These are phyloP conservation scores for Gisinianus flammeolus DNA, from an alignment of 2,888 invertebrate species.

Conservation along the genomic window DNA sequence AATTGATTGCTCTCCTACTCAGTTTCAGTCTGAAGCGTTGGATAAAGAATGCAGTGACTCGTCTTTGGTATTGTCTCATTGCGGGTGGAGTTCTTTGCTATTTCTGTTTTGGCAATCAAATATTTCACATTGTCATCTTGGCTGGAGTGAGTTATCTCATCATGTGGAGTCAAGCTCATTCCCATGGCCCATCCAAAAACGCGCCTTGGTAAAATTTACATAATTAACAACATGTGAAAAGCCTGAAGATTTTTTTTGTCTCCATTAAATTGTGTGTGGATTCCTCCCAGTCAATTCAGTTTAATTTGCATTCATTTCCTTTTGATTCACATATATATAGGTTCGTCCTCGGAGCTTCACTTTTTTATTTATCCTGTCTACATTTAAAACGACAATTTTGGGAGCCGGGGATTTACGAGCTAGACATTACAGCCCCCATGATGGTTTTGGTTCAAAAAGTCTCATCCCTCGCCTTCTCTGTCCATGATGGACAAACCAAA, in stretches of 20 bases:
- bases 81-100: constrained; percentile 81
- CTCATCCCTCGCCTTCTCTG: constrained; percentile 87
- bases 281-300: neutral
- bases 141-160: constrained; percentile 69
- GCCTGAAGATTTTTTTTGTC: neutral
- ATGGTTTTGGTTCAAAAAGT: constrained; percentile 98
- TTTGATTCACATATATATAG: constrained; percentile 64
- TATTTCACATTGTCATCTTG: constrained; percentile 58
- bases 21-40: constrained; percentile 79
- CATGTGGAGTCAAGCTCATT: constrained; percentile 71
- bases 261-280: neutral
- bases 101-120: constrained; percentile 87
- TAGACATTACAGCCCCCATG: constrained; percentile 94
- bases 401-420: constrained; percentile 78
- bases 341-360: constrained; percentile 78
- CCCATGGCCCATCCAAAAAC: constrained; percentile 66
- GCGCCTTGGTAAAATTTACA: constrained; percentile 73
- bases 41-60: constrained; percentile 73
- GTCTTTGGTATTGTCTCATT: constrained; percentile 79
- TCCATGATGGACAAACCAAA: constrained; percentile 78
- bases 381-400: constrained; percentile 88
- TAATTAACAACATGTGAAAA: no score
- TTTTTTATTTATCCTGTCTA: constrained; percentile 85
- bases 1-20: constrained; percentile 78
- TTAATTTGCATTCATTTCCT: constrained; percentile 60